A percentile compares a stretch with the other conserved stretches of the same genome.
These are phyloP conservation scores for Pipa parva DNA, from an alignment of 2,113 vertebrate species.

Conservation along the genomic window DNA sequence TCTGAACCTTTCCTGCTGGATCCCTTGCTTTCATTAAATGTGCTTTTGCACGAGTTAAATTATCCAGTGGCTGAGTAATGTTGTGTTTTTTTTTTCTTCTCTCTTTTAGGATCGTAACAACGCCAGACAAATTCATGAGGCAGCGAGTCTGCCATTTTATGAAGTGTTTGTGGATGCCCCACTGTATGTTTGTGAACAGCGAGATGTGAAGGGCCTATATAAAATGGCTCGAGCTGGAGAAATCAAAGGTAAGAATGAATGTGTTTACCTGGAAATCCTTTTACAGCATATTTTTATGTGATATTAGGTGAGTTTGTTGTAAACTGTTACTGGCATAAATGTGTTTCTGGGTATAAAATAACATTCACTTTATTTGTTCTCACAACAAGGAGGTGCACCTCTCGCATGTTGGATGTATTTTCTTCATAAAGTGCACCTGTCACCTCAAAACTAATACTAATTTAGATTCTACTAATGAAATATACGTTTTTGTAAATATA, in stretches of 20 bases:
- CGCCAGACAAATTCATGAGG: conserved; percentile 88
- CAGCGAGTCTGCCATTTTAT: conserved; percentile 89
- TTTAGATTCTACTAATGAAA: too few species aligned
- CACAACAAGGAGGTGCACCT: too few species aligned
- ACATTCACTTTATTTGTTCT: too few species aligned
- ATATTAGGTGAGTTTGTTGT: neutral
- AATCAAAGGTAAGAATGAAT: conserved; percentile 78
- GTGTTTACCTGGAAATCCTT: conserved; percentile 22
- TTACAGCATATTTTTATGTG: neutral
- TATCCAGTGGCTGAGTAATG: neutral
- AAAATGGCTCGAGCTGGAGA: conserved; percentile 95
- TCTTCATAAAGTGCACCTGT: too few species aligned
- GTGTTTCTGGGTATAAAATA: too few species aligned
- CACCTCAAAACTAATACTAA: too few species aligned
- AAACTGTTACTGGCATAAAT: too few species aligned
- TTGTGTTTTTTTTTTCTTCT: conserved; percentile 21
- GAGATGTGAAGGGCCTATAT: conserved; percentile 95
- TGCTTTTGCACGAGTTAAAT: neutral
- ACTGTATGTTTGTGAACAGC: conserved; percentile 90
- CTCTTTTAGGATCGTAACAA: conserved; percentile 96
- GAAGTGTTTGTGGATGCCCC: conserved; percentile 97
- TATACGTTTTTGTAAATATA: too few species aligned
- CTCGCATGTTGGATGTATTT: too few species aligned
- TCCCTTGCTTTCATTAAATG: neutral
- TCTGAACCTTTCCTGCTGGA: too few species aligned